A percentile compares a stretch with the other conserved stretches of the same genome.
phyloP scores from a whole-genome alignment of 1,140 invertebrate species.

The Drosophila kohkoa region DNA sequence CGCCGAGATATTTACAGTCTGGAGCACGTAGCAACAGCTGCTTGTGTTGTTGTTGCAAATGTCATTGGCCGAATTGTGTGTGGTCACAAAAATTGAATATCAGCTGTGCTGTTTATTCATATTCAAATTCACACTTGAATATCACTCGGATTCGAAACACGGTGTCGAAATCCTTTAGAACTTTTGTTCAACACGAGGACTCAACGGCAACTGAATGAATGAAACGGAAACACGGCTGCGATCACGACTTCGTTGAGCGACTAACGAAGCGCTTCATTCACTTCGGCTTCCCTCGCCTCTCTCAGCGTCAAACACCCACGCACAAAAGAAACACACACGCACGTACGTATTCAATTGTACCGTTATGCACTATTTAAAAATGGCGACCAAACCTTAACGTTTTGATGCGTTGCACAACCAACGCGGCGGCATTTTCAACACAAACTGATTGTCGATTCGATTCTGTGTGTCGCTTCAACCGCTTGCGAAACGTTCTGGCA shows the following conservation, averaged over 20 bases:
- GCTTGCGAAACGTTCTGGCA: conserved; percentile 46
- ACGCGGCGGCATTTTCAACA: conserved; percentile 75
- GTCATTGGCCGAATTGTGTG: conserved; percentile 13
- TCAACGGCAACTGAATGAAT: conserved; percentile 55
- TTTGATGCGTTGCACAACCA: conserved; percentile 66
- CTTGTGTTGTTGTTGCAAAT: background rate
- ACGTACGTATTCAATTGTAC: conserved; percentile 45
- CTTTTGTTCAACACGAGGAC: conserved; percentile 45
- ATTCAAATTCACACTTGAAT: background rate
- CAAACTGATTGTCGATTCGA: conserved; percentile 57
- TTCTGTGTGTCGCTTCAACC: conserved; percentile 34
- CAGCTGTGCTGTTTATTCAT: background rate
- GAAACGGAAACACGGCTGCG: conserved; percentile 49
- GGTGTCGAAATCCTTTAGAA: conserved; percentile 42
- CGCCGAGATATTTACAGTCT: conserved; percentile 22
- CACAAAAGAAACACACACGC: conserved; percentile 8
- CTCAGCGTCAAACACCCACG: background rate
- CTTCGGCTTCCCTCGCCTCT: conserved; percentile 16
- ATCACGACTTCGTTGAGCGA: conserved; percentile 53
- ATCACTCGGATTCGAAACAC: conserved; percentile 1
- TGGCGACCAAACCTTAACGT: conserved; percentile 48
- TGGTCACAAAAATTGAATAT: conserved; percentile 26
- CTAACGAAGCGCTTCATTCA: conserved; percentile 17
- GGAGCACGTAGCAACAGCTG: conserved; percentile 38
- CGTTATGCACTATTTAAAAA: conserved; percentile 55